A percentile compares a stretch with the other conserved stretches of the same genome.
Conservation (phyloP, 2,797 vertebrate species). For the Amblyraja radiata region DNA sequence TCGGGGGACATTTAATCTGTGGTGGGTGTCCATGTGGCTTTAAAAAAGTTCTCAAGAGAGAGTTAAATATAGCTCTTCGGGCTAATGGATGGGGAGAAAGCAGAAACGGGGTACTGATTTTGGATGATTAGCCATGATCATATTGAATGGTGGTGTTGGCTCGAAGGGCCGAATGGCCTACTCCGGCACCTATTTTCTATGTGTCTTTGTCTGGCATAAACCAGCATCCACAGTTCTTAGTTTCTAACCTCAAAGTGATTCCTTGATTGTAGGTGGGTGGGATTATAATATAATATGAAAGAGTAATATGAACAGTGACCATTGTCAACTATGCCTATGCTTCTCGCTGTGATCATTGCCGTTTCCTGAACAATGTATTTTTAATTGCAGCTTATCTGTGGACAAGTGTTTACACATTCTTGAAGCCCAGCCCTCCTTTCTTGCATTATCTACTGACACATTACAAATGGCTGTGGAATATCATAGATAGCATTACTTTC, state of each 20-base stretch:
- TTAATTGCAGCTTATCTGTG: slow-evolving; percentile 67
- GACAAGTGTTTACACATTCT: slow-evolving; percentile 58
- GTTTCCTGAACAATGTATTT: slow-evolving; percentile 35
- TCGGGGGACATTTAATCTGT: background rate
- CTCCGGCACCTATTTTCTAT: too few relatives aligned
- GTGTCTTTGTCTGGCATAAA: too few relatives aligned
- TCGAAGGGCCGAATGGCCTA: too few relatives aligned
- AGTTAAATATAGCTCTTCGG: too few relatives aligned
- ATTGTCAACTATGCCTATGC: background rate
- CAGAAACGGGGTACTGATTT: too few relatives aligned
- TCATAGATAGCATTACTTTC: slow-evolving; percentile 73
- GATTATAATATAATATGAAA: background rate
- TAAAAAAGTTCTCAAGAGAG: too few relatives aligned
- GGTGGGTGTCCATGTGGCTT: too few relatives aligned
- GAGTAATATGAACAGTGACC: background rate
- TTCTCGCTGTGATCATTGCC: background rate
- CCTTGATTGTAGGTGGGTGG: background rate
- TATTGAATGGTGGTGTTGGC: too few relatives aligned
- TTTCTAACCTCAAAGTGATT: too few relatives aligned
- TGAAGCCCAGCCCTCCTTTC: slow-evolving; percentile 69
- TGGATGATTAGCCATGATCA: too few relatives aligned
- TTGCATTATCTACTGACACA: slow-evolving; percentile 78
- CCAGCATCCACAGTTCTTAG: too few relatives aligned
- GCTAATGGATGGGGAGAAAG: too few relatives aligned
- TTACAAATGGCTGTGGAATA: slow-evolving; percentile 77